Evolutionary conservation across 1,140 invertebrate genomes (phyloP).

Genomic region (Tetragonula clypearis): DNA sequence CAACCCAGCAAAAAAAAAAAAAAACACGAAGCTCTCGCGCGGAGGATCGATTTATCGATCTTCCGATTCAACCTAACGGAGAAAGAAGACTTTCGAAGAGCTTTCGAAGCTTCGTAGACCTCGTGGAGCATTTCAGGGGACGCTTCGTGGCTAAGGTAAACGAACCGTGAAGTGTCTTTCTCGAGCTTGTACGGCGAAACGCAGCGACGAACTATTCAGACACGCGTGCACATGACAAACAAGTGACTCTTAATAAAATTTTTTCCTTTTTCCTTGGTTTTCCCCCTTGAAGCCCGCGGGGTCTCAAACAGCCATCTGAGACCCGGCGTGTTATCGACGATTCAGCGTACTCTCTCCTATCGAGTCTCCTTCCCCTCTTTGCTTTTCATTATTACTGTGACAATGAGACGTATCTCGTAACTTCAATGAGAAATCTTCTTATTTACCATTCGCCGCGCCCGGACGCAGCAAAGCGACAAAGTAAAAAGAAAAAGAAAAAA

Average conservation of each 20-base stretch:
- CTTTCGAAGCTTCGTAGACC: conserved; percentile 38
- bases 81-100: not conserved
- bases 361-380: not conserved
- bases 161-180: conserved; percentile 23
- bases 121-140: not conserved
- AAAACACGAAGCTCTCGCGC: not conserved
- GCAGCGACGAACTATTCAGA: not conserved
- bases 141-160: conserved; percentile 3
- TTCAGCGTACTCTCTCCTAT: not conserved
- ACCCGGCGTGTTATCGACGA: not conserved
- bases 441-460: not conserved
- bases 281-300: no score
- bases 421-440: not conserved
- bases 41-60: conserved; percentile 10
- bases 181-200: not conserved
- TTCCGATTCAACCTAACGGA: not conserved
- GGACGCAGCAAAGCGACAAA: conserved; percentile 59
- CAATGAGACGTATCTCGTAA: not conserved
- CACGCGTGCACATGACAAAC: conserved; percentile 20
- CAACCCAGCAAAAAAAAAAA: not conserved
- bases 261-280: not conserved
- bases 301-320: not conserved
- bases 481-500: conserved; percentile 3
- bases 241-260: conserved; percentile 7
- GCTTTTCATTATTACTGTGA: not conserved